phyloP scores from a whole-genome alignment of 2,797 vertebrate genomes.

The Trachurus trachurus region DNA sequence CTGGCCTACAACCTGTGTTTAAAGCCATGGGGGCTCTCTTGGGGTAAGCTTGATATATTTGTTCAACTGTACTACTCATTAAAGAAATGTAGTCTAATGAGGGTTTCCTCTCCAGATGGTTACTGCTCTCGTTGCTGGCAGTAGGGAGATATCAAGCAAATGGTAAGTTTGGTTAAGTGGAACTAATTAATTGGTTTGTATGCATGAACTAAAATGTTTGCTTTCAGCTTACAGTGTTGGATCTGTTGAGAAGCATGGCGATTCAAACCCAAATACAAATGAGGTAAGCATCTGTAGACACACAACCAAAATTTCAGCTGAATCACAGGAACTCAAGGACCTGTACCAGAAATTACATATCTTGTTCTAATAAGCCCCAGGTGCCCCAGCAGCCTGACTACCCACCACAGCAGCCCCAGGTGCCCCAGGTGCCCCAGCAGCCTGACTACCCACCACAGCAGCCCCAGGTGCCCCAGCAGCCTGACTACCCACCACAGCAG shows the following conservation, averaged over 20 bases:
- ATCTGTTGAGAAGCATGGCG: neutral
- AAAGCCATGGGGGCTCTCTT: constrained; percentile 33
- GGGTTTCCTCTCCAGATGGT: constrained; percentile 3
- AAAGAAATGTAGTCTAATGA: fast-evolving
- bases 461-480: no score
- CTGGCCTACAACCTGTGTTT: neutral
- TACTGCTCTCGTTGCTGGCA: constrained; percentile 40
- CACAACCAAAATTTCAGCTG: neutral
- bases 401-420: neutral
- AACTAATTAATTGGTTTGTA: fast-evolving
- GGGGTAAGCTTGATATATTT: neutral
- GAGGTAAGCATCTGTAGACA: constrained; percentile 8
- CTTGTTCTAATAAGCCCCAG: neutral
- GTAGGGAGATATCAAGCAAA: constrained; percentile 3
- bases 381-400: neutral
- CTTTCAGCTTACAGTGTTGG: constrained; percentile 2
- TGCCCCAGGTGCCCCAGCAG: neutral
- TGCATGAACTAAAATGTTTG: neutral
- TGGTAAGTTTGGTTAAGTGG: constrained; percentile 24
- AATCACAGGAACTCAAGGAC: neutral
- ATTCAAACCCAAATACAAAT: neutral
- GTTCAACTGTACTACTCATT: neutral
- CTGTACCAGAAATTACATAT: neutral
- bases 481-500: no score
- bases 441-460: no score